Evolutionary conservation across 2,113 vertebrate species (phyloP).

Genomic region (Stercorarius parasiticus): DNA sequence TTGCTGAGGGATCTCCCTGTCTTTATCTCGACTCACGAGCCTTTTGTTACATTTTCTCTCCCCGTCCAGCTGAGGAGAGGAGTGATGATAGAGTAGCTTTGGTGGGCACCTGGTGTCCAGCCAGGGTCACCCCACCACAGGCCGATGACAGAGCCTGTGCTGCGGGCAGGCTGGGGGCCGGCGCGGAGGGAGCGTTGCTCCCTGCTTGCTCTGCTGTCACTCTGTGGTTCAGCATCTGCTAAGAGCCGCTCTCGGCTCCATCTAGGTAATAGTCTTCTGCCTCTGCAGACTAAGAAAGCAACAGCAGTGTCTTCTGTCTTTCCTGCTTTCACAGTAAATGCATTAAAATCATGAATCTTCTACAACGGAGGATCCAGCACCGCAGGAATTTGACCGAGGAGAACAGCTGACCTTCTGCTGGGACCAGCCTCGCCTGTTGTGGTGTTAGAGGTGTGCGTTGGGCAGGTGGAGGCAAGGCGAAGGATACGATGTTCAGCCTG

Average conservation of each 20-base stretch:
- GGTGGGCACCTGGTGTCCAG: neutral
- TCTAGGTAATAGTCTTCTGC: neutral
- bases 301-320: neutral
- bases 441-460: neutral
- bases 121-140: neutral
- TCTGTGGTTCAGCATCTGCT: neutral
- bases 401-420: neutral
- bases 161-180: neutral
- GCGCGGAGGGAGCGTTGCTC: neutral
- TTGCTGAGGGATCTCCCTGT: neutral
- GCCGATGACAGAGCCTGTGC: neutral
- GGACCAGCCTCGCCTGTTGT: neutral
- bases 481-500: neutral
- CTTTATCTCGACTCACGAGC: neutral
- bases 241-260: accelerated
- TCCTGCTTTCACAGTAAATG: neutral
- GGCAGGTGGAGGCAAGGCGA: neutral
- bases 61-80: neutral
- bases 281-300: neutral
- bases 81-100: neutral
- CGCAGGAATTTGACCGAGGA: neutral
- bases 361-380: neutral
- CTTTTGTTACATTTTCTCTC: neutral
- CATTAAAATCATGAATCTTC: conserved; percentile 28
- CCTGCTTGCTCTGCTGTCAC: neutral